phyloP scores from a whole-genome alignment of 2,888 invertebrate genomes.

The Rosalia funebris region DNA sequence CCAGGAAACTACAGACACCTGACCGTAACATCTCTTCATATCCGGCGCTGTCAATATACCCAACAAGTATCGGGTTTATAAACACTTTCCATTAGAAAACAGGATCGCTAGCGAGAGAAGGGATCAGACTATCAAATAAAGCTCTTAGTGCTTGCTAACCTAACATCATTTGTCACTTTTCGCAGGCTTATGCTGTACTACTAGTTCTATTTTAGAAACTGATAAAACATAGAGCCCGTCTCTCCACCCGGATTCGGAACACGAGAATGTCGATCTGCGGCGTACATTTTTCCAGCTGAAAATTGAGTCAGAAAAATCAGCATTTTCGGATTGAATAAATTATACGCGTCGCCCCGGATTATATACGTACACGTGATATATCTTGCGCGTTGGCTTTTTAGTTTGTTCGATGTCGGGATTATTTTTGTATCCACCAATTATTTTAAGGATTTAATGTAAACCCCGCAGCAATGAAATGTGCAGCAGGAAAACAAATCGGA shows the following conservation, averaged over 20 bases:
- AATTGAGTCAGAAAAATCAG: conserved; percentile 22
- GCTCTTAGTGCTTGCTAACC: conserved; percentile 26
- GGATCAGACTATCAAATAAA: conserved; percentile 29
- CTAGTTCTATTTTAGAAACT: conserved; percentile 22
- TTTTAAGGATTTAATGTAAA: conserved; percentile 22
- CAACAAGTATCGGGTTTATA: conserved; percentile 25
- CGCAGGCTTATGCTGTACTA: conserved; percentile 12
- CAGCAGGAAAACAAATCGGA: conserved; percentile 6
- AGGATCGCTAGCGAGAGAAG: conserved; percentile 17
- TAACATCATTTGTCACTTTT: conserved; percentile 29
- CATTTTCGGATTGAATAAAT: conserved; percentile 19
- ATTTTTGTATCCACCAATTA: conserved; percentile 27
- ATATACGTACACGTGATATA: conserved; percentile 23
- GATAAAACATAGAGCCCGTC: conserved; percentile 21
- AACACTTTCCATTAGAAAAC: conserved; percentile 23
- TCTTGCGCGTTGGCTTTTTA: conserved; percentile 24
- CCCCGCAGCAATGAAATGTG: conserved; percentile 5
- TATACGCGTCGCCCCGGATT: conserved; percentile 21
- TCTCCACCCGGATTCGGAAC: neutral
- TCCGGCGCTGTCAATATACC: conserved; percentile 40
- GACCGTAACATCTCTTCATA: conserved; percentile 39
- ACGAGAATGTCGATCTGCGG: neutral
- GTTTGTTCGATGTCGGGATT: conserved; percentile 24
- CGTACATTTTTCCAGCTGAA: conserved; percentile 2
- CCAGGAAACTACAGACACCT: conserved; percentile 33